Percentiles rank a stretch among this genome's conserved stretches.
These are phyloP conservation scores for Netelia inedita DNA, from an alignment of 2,888 invertebrate species.

Conservation along the genomic window DNA sequence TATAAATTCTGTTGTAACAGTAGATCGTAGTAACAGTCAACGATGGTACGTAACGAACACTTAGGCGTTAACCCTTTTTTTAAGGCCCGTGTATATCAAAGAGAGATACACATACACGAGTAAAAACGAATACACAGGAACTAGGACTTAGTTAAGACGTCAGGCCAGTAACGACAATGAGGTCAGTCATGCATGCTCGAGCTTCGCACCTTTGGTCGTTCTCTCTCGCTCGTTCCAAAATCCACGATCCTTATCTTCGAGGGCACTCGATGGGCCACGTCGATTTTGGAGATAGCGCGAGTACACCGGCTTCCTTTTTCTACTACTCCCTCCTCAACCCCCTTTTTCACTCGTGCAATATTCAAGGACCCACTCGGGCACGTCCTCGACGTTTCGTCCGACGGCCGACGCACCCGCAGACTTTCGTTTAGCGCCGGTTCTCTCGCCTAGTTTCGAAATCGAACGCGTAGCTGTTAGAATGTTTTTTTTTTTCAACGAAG, in stretches of 20 bases:
- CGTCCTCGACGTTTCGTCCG: slow-evolving; percentile 71
- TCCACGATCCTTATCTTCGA: slow-evolving; percentile 84
- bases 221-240: slow-evolving; percentile 70
- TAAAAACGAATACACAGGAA: slow-evolving; percentile 26
- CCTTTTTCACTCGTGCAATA: slow-evolving; percentile 47
- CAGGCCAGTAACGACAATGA: slow-evolving; percentile 81
- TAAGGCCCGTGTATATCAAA: slow-evolving; percentile 43
- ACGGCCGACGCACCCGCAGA: slow-evolving; percentile 73
- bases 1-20: slow-evolving; percentile 4
- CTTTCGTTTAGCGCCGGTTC: slow-evolving; percentile 41
- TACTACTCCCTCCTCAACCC: neutral
- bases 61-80: slow-evolving; percentile 69
- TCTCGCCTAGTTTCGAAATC: slow-evolving; percentile 16
- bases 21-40: slow-evolving; percentile 52
- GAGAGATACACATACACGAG: neutral
- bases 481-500: slow-evolving; percentile 3
- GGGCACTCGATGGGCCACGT: slow-evolving; percentile 83
- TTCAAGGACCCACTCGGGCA: slow-evolving; percentile 79
- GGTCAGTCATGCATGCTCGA: slow-evolving; percentile 83
- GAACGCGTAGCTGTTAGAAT: slow-evolving; percentile 49
- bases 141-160: slow-evolving; percentile 83
- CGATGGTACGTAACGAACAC: slow-evolving; percentile 55
- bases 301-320: slow-evolving; percentile 59
- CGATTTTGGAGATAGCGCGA: slow-evolving; percentile 83
- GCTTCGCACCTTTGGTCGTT: slow-evolving; percentile 82